phyloP scores from a whole-genome alignment of 2,888 invertebrate genomes.

The Ommatoiulus sabulosus region DNA sequence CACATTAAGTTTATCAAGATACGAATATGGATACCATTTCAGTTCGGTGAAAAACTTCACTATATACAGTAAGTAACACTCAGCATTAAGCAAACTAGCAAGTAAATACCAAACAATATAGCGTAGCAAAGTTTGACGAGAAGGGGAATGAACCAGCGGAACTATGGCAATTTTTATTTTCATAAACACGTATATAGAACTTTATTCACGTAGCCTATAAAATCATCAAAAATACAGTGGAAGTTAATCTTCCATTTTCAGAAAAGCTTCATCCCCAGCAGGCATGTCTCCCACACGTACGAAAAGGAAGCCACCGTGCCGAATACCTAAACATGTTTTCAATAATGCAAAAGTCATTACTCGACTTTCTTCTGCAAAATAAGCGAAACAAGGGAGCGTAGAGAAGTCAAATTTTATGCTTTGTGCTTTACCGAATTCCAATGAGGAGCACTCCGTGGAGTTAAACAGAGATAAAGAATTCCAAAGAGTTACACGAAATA shows the following conservation, averaged over 20 bases:
- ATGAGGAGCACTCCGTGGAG: not conserved
- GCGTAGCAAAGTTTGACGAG: not conserved
- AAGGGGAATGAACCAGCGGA: not conserved
- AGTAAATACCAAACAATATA: not conserved
- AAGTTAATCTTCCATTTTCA: conserved; percentile 26
- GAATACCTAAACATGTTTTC: conserved; percentile 41
- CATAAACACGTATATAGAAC: not conserved
- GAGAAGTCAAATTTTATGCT: conserved; percentile 30
- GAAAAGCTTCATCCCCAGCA: conserved; percentile 26
- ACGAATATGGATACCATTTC: too few species aligned
- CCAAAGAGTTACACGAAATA: not conserved
- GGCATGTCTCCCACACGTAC: conserved; percentile 25
- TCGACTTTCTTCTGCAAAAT: not conserved
- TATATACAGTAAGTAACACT: too few species aligned
- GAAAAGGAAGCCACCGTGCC: not conserved
- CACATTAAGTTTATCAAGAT: too few species aligned
- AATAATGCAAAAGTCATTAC: conserved; percentile 46
- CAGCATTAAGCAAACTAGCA: too few species aligned
- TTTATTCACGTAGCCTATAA: conserved; percentile 25
- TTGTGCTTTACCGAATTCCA: conserved; percentile 16
- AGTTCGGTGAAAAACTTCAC: too few species aligned
- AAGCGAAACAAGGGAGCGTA: conserved; percentile 25
- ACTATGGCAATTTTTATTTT: not conserved
- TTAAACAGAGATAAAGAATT: not conserved
- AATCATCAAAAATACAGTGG: conserved; percentile 35